Conservation (phyloP, 2,797 vertebrate species). For the Carduelis carduelis region DNA sequence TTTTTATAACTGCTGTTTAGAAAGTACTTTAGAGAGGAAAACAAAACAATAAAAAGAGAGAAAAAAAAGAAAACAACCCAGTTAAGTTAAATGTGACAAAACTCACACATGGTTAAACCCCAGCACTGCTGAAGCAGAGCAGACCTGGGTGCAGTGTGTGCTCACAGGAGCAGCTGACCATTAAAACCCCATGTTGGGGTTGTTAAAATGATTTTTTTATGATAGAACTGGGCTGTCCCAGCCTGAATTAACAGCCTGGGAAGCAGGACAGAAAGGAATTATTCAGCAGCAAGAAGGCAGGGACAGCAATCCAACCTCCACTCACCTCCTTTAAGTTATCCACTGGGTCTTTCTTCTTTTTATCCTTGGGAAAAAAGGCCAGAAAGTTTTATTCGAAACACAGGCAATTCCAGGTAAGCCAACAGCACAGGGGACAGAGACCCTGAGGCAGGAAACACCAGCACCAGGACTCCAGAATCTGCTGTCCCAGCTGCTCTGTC, state of each 20-base stretch:
- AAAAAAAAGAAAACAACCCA: not conserved
- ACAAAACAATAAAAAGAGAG: not conserved
- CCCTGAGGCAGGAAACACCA: not conserved
- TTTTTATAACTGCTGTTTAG: not conserved
- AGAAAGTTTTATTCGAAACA: not conserved
- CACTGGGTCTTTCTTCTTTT: slow-evolving; percentile 66
- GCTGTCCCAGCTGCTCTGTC: not conserved
- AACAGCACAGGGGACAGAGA: accelerated
- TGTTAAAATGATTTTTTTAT: not conserved
- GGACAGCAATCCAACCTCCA: not conserved
- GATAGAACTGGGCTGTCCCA: accelerated
- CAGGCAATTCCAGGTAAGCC: not conserved
- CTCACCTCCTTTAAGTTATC: slow-evolving; percentile 80
- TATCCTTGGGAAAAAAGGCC: slow-evolving; percentile 64
- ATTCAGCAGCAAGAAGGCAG: accelerated
- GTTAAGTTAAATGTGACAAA: not conserved
- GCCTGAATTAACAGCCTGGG: not conserved
- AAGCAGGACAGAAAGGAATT: not conserved
- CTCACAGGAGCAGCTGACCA: not conserved
- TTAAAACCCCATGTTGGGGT: accelerated
- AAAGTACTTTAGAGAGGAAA: not conserved
- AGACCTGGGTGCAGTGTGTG: not conserved
- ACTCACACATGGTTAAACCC: accelerated
- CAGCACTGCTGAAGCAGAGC: accelerated
- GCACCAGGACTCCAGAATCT: not conserved